Evolutionary conservation across 2,888 invertebrate genomes (phyloP).

Genomic region (Melanostoma scalare): DNA sequence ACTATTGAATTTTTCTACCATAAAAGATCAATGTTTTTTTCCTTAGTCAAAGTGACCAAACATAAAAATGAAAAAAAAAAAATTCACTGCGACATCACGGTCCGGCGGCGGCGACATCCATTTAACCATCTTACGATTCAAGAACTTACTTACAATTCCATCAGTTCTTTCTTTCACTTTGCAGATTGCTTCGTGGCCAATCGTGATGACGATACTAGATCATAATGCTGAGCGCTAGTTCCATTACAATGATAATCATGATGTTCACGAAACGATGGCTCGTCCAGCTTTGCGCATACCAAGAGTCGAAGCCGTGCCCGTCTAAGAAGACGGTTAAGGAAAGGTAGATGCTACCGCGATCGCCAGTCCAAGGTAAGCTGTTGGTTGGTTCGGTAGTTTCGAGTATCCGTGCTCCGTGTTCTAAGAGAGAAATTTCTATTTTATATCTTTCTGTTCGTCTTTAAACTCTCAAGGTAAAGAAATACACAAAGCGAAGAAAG

Average conservation of each 20-base stretch:
- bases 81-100: conserved; percentile 24
- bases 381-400: conserved; percentile 80
- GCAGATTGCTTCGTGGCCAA: conserved; percentile 53
- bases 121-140: conserved; percentile 35
- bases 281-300: conserved; percentile 57
- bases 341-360: conserved; percentile 79
- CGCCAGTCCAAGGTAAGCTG: conserved; percentile 81
- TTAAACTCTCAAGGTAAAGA: conserved; percentile 42
- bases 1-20: too few relatives aligned
- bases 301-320: conserved; percentile 35
- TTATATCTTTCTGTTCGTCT: conserved; percentile 36
- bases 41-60: conserved; percentile 15
- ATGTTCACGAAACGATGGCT: conserved; percentile 54
- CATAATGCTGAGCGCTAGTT: conserved; percentile 55
- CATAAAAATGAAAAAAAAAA: conserved; percentile 31
- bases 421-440: conserved; percentile 54
- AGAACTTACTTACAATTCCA: conserved; percentile 49
- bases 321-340: conserved; percentile 78
- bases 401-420: conserved; percentile 51
- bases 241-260: conserved; percentile 47
- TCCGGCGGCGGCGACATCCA: conserved; percentile 24
- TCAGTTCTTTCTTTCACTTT: conserved; percentile 60
- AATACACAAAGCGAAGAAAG: conserved; percentile 51
- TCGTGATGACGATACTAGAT: conserved; percentile 54
- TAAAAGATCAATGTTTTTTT: background rate